Evolutionary conservation across 2,888 invertebrate species (phyloP), one percentile per base, ranked within the genome.

Genomic region (Melanchra persicariae): DNA sequence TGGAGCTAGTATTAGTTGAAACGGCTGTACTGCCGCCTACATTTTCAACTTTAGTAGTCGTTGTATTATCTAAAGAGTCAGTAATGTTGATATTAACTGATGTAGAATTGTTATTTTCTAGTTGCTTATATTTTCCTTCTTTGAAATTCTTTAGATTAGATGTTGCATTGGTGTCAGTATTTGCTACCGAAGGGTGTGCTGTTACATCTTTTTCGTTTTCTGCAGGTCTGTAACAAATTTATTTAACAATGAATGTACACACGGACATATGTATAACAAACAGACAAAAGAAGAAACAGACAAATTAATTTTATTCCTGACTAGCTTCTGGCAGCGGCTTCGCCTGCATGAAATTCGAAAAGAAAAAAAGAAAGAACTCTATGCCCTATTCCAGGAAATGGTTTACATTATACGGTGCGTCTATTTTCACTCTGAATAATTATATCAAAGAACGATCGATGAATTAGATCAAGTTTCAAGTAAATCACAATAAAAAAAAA

Each of bases 181-280:
- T 52, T 34, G 26, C 12, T 47, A 6, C 40, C n/a, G n/a, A 24
- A 55, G 24, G 0, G 7, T 40, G 8, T 15, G 15, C 4, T 40
- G 61, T 67, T 7, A 10, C 10, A 24, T 66, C 26, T 4, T 47
- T 54, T 74, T 87, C 88, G 51, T 87, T 87, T 2, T 79, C 85
- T 30, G 87, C 87, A 7, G 87, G 88, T 24, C 88, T 88, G 84
- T 34, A 83, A 82, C 54, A 63, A 26, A 49, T 49, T n/a, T 40
- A 40, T 15, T 15, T 17, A 40, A 15, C 15, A 40, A 12, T 40
- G 15, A 40, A 40, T 40, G 12, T 40, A 40, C 15, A 15, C 15
- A 15, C 37, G 9, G 10, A 37, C 15, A 40, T 15, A 40, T 40
- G 12, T 37, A 37, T 37, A 37, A 40, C 4, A 4, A 40, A 40